These are phyloP conservation scores for Ploceus nigricollis DNA, from an alignment of 2,113 vertebrate genomes.

Conservation along the genomic window DNA sequence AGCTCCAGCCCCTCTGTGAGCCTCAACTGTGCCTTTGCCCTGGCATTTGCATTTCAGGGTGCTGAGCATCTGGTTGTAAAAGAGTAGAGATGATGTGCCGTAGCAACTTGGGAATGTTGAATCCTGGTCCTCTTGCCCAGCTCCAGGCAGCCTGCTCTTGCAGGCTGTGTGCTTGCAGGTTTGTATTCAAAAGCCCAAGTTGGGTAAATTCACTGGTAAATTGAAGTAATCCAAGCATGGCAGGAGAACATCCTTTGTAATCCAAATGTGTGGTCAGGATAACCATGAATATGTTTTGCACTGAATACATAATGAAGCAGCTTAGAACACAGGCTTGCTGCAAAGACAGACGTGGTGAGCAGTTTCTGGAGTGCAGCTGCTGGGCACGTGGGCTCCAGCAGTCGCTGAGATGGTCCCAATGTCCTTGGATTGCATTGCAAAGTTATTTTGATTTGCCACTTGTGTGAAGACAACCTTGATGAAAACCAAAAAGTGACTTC, in stretches of 20 bases:
- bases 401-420: too few relatives aligned
- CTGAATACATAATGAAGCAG: background rate
- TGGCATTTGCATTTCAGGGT: background rate
- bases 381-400: background rate
- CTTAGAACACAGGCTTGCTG: background rate
- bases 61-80: background rate
- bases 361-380: background rate
- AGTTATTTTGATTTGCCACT: background rate
- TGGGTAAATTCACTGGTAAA: background rate
- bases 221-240: background rate
- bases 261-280: background rate
- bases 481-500: background rate
- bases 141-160: background rate
- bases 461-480: background rate
- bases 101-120: background rate
- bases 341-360: rapidly evolving
- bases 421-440: background rate
- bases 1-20: background rate
- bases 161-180: background rate
- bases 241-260: background rate
- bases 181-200: background rate
- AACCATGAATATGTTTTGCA: background rate
- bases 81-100: background rate
- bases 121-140: background rate
- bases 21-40: background rate